Percentiles rank a stretch among this genome's conserved stretches.
phyloP scores from a whole-genome alignment of 2,888 invertebrate species.

The Autographa gamma region DNA sequence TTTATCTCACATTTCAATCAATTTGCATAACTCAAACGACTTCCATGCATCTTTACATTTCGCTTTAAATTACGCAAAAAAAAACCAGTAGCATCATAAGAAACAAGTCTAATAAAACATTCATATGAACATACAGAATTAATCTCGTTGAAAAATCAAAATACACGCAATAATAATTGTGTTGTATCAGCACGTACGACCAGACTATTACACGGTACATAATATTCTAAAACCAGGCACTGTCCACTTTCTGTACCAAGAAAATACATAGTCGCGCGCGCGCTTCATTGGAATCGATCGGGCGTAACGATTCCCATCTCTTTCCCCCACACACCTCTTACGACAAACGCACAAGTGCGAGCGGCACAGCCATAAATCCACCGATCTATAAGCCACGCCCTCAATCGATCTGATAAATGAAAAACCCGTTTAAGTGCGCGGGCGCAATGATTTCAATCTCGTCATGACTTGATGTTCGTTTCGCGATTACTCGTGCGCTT shows the following conservation, averaged over 20 bases:
- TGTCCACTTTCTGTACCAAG: constrained; percentile 60
- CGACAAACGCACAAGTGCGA: constrained; percentile 50
- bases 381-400: constrained; percentile 77
- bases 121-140: constrained; percentile 26
- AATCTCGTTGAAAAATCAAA: constrained; percentile 55
- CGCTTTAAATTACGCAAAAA: constrained; percentile 51
- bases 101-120: constrained; percentile 54
- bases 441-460: constrained; percentile 78
- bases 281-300: constrained; percentile 74
- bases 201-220: constrained; percentile 48
- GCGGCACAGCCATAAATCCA: constrained; percentile 67
- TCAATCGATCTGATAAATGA: constrained; percentile 84
- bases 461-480: constrained; percentile 73
- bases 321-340: constrained; percentile 52
- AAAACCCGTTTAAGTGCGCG: constrained; percentile 75
- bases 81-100: constrained; percentile 48
- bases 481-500: constrained; percentile 73
- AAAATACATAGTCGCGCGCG: constrained; percentile 65
- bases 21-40: constrained; percentile 49
- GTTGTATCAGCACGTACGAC: constrained; percentile 22
- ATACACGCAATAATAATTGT: constrained; percentile 46
- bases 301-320: constrained; percentile 74
- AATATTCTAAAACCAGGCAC: constrained; percentile 53
- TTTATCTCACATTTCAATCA: constrained; percentile 56
- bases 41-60: constrained; percentile 45